Evolutionary conservation across 2,113 vertebrate species (phyloP), one percentile per base, ranked within the genome.

Genomic region (Periophthalmus modestus): DNA sequence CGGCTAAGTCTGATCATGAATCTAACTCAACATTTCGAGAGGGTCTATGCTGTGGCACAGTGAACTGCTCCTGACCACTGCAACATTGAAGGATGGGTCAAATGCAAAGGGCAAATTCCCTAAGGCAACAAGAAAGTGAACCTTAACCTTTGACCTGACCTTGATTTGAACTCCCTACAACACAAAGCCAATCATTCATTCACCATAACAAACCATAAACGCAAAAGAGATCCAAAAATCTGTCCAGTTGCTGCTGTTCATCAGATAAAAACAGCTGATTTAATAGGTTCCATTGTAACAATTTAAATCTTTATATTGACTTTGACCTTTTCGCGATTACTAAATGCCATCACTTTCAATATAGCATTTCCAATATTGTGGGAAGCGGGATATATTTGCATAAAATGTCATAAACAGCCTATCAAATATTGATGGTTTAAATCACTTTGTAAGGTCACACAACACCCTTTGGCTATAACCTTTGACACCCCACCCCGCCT

Each of bases 361-460:
- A 57, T n/a, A 24, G 13, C 57, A 59, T 43, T 59, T 23, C 4
- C 54, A 62, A 62, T 62, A 34, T 18, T 39, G 7, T 39, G 28
- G 39, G 7, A 9, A 43, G 39, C 39, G 9, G 13, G 7, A 65
- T 11, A 65, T 9, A 65, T 65, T 65, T 43, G 34, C 62, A 65
- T 65, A 65, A 65, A 65, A 36, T 39, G 18, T 65, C 62, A 65
- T 43, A 65, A 65, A 65, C 34, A 65, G 34, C 62, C 34, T 65
- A 65, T 65, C 19, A 65, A 65, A 65, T 65, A 65, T 39, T 65
- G 62, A 65, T 65, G 62, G 3, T 39, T 36, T n/a, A 65, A 65
- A 43, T n/a, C 62, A 21, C 16, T 65, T 3, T 65, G 34, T 65
- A 65, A 65, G 62, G 62, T 65, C 62, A 65, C 33, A 43, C 34